A percentile compares a stretch with the other conserved stretches of the same genome.
Conservation (phyloP, 2,113 vertebrate species). For the Hyperoodon ampullatus region DNA sequence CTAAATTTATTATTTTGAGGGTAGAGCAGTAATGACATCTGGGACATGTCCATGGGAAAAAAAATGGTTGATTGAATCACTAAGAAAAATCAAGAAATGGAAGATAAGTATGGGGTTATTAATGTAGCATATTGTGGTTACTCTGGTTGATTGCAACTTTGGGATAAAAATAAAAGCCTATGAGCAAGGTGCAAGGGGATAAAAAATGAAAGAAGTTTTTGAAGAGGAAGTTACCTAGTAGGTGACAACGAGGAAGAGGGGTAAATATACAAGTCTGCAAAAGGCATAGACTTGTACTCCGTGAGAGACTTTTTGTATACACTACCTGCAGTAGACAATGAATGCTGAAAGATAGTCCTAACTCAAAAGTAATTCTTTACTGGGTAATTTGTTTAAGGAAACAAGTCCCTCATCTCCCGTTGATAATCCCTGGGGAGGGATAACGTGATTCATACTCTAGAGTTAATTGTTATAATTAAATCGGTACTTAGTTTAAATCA, state of each 20-base stretch:
- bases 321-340: not conserved
- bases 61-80: not conserved
- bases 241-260: not conserved
- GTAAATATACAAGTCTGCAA: not conserved
- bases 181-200: not conserved
- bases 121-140: not conserved
- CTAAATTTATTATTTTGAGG: not conserved
- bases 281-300: not conserved
- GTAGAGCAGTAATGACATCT: not conserved
- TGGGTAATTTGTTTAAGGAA: not conserved
- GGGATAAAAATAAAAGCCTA: not conserved
- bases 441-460: not conserved
- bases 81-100: not conserved
- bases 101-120: not conserved
- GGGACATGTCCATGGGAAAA: not conserved
- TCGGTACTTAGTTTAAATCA: not conserved
- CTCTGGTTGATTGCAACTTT: not conserved
- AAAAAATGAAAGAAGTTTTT: not conserved
- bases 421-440: not conserved
- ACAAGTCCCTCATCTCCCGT: not conserved
- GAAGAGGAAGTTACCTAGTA: not conserved
- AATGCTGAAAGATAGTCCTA: not conserved
- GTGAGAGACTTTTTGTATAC: not conserved
- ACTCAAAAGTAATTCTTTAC: not conserved
- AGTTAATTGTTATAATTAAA: constrained; percentile 10